Percentiles rank a stretch among this genome's conserved stretches.
Conservation (phyloP, 1,140 invertebrate genomes). For the Papilio polyxenes region DNA sequence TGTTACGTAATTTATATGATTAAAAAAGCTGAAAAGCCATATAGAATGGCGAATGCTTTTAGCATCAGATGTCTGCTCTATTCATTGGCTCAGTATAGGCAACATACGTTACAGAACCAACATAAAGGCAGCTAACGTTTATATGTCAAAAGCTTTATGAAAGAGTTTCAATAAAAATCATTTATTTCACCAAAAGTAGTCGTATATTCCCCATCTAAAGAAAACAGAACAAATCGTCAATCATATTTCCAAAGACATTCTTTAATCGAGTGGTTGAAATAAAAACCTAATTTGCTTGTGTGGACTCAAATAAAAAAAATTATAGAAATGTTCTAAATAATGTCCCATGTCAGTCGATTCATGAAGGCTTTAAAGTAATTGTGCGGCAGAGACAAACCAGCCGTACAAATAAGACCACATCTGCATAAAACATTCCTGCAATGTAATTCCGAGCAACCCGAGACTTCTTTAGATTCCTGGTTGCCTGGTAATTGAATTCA, state of each 20-base stretch:
- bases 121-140: neutral
- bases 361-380: neutral
- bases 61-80: neutral
- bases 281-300: too few relatives aligned
- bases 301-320: neutral
- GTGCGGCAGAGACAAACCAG: neutral
- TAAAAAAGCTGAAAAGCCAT: neutral
- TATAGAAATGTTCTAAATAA: neutral
- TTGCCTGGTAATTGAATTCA: slow-evolving; percentile 7
- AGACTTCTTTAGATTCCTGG: neutral
- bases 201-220: too few relatives aligned
- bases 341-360: neutral
- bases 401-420: neutral
- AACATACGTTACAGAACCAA: neutral
- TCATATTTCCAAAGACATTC: too few relatives aligned
- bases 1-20: neutral
- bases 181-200: neutral
- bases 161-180: neutral
- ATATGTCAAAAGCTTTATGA: neutral
- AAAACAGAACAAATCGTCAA: too few relatives aligned
- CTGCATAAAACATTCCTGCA: neutral
- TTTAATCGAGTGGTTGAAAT: too few relatives aligned
- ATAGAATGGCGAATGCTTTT: neutral
- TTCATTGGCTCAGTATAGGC: neutral
- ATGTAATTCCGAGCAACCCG: slow-evolving; percentile 9